Percentiles rank a stretch among this genome's conserved stretches.
phyloP scores from a whole-genome alignment of 2,797 vertebrate species.

The Myotis myotis region DNA sequence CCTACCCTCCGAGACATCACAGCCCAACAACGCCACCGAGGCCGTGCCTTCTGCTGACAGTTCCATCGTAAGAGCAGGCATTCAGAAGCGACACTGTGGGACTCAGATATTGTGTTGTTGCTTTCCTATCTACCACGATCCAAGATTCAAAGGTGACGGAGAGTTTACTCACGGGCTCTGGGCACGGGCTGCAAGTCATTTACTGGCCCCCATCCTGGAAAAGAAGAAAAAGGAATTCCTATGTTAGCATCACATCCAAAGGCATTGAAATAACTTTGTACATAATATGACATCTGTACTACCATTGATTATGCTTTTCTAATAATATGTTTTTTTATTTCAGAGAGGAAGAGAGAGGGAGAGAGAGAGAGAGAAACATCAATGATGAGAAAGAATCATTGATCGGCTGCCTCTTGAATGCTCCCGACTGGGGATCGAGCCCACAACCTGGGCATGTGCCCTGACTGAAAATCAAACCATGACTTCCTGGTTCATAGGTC shows the following conservation, averaged over 20 bases:
- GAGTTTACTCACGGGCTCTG: constrained; percentile 64
- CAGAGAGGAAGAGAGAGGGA: no score
- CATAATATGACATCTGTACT: no score
- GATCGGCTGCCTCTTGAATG: no score
- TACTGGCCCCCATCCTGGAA: constrained; percentile 52
- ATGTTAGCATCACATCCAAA: not conserved
- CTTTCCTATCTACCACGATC: not conserved
- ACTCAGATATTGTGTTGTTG: not conserved
- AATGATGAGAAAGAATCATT: no score
- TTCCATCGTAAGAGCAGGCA: not conserved
- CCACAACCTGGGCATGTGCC: no score
- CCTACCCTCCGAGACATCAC: not conserved
- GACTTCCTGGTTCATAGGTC: no score
- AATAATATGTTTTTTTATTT: no score
- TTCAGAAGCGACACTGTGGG: not conserved
- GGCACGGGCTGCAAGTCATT: not conserved
- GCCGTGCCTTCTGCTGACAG: not conserved
- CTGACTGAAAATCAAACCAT: no score
- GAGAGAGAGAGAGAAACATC: no score
- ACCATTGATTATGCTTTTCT: no score
- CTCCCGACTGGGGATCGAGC: no score
- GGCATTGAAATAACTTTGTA: not conserved
- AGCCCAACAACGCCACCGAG: accelerated
- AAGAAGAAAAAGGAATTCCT: constrained; percentile 16
- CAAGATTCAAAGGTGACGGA: not conserved